Evolutionary conservation across 2,113 vertebrate species (phyloP), one percentile per base, ranked within the genome.

Genomic region (Brienomyrus brachyistius): DNA sequence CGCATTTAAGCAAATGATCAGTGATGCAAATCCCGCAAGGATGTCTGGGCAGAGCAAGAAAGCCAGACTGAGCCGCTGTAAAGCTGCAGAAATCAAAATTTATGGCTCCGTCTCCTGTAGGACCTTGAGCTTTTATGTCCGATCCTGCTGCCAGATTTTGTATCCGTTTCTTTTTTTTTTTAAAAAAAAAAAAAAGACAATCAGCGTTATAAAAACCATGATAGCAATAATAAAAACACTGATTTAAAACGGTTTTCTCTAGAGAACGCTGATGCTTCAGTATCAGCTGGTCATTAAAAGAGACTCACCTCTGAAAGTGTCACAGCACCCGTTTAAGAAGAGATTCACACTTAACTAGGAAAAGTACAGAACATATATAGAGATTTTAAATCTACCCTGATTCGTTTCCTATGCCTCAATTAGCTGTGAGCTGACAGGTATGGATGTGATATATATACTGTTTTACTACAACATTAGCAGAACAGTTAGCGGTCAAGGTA

Each of bases 171-270:
- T 10, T 27, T 56, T 56, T 56, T n/a, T 5, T n/a, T n/a, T 62
- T 62, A n/a, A n/a, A n/a, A n/a, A n/a, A n/a, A 54, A 19, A 52
- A 17, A n/a, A 40, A 77, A 80, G 35, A 43, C 31, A 80, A 80
- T 80, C 74, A 80, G 74, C 43, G 31, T 80, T 80, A 80, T 40
- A 80, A 80, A 43, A 80, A 40, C 35, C 35, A 80, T 80, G 74
- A 80, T 43, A 43, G 74, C 74, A 43, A 80, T 80, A 35, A 80
- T 80, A 80, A 80, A 80, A 80, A 80, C 74, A 80, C 35, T 80
- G 74, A 80, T 80, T 80, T 80, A 43, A 80, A 80, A 80, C 10
- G 1, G 6, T 80, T 80, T 35, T 80, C 74, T 43, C 35, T 21
- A 80, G 74, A 80, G 74, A 70, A 70, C 3, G 10, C 27, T 70